Evolutionary conservation across 2,113 vertebrate genomes (phyloP), one percentile per base, ranked within the genome.

Genomic region (Bathybates hornii): DNA sequence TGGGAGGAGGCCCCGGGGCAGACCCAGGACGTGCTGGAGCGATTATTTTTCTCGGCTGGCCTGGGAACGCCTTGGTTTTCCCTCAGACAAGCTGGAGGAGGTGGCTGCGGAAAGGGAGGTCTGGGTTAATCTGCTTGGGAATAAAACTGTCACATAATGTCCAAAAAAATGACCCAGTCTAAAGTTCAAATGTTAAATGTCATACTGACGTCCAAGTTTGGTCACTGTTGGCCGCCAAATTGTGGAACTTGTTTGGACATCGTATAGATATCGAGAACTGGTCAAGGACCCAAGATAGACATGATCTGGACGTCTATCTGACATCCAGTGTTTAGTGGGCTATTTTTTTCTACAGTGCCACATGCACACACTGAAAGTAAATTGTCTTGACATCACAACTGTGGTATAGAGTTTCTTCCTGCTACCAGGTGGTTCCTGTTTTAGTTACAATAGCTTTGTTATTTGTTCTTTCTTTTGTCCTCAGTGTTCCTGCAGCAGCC

Each of bases 371-470:
- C 21, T 27, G 53, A 56, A 56, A 56, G 53, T 56, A 56, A 56
- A 24, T 2, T 56, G 21, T 56, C 53, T 56, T 2, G 32, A 32
- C 32, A 32, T 32, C 32, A 32, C 6, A 32, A 32, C 32, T 11
- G 2, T 41, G 2, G 43, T 14, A 45, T 45, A 53, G 19, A 56
- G 53, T 56, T 56, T 24, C 2, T 0, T 56, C 6, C 11, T 24
- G 21, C 53, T 6, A 56, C 53, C 53, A 56, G 10, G 2, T 21
- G 10, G 21, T 13, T 0, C 11, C 21, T 56, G 9, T 21, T 56
- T 56, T 53, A 53, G 0, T 24, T 3, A 56, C 0, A 1, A 34
- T 2, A 61, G 29, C 1, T 17, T 19, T 3, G 2, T 34, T 34
- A 3, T 61, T 34, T 61, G 57, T 21, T n/a, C 2, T 29, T 57